Base-by-base conservation (phyloP, 2,888 invertebrate genomes). In the Rhimphoctona megacephalus region DNA sequence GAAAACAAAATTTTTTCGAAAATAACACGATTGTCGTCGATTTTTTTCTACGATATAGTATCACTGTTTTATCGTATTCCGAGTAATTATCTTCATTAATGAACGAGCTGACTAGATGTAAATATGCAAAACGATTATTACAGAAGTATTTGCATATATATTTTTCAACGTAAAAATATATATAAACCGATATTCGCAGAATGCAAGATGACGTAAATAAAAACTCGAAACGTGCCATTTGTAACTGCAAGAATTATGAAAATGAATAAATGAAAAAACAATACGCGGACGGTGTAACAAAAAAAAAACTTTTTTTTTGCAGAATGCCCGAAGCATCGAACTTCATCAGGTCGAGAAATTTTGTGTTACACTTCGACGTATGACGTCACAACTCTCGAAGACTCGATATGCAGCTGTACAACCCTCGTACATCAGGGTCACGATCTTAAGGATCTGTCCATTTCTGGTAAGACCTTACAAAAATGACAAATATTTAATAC, bases 351-450 rank as follows among this genome's bases (percentile, higher is more conserved):
- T 43, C 91, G 93, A 81, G 93, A 94, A 86, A 91, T 94, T 64
- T 87, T 93, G 52, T 94, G 94, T 85, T 94, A 94, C 89, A 94
- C 94, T 77, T 89, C 90, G 83, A 89, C 88, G 43, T 88, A 76
- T 67, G 90, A 93, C 67, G 83, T 89, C 25, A 86, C 89, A n/a
- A 77, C 81, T 33, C 84, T 94, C 46, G 89, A 91, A 43, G 91
- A 92, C 61, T 88, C 92, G 43, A 89, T 94, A 66, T 94, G 94
- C 91, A 91, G 90, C 76, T 94, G 94, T 86, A 94, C 94, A 77
- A 92, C 93, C 64, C 88, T 94, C 82, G 91, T 94, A 46, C 93
- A 94, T 46, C 92, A 93, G 89, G 93, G 93, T 80, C 91, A 94
- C 87, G 91, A 93, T 87, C 90, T 93, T 80, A 90, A 89, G 78